Evolutionary conservation across 2,113 vertebrate species (phyloP).

Genomic region (Gymnorhina tibicen): DNA sequence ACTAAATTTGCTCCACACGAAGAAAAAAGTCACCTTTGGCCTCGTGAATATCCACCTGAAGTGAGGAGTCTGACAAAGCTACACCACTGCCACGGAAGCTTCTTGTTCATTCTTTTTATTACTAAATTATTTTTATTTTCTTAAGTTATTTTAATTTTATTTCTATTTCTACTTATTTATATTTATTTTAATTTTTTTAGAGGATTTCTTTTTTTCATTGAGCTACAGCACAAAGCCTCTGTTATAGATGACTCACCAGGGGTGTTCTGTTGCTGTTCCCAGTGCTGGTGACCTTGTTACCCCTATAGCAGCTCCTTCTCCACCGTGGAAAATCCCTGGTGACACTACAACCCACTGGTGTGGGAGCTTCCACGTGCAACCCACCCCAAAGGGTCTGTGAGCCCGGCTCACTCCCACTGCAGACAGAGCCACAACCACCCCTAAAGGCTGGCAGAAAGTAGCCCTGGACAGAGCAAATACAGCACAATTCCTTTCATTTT

Average conservation of each 20-base stretch:
- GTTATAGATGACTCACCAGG: background rate
- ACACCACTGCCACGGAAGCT: background rate
- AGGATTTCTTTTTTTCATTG: background rate
- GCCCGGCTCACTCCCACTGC: background rate
- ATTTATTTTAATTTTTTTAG: background rate
- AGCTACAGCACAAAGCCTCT: background rate
- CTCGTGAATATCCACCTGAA: background rate
- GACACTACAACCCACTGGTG: background rate
- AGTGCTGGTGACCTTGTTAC: background rate
- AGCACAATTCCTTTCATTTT: background rate
- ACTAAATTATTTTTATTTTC: background rate
- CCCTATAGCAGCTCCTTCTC: background rate
- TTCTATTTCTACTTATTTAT: background rate
- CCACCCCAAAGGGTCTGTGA: background rate
- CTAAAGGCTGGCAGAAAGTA: background rate
- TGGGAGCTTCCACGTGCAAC: background rate
- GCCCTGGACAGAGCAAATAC: background rate
- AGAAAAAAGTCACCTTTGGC: background rate
- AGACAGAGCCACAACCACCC: background rate
- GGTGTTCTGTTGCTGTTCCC: background rate
- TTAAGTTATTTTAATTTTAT: no score
- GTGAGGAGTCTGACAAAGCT: accelerated
- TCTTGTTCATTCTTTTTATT: background rate
- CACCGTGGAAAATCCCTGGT: background rate
- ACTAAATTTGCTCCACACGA: background rate